Conservation (phyloP, 2,113 vertebrate species). For the Channa maculata region DNA sequence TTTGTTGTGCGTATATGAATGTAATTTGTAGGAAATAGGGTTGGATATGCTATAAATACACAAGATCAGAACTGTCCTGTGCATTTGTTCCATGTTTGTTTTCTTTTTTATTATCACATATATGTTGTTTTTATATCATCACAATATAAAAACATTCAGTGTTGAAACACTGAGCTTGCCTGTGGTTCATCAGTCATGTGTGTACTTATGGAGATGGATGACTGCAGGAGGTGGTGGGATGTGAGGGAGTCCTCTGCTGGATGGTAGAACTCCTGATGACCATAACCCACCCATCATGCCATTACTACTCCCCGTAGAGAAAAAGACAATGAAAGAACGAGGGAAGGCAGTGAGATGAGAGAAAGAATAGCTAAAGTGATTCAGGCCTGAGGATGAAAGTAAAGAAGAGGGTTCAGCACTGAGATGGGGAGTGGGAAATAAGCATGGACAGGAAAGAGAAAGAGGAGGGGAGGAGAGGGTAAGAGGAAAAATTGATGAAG, state of each 20-base stretch:
- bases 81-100: no score
- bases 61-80: no score
- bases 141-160: no score
- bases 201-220: conserved; percentile 78
- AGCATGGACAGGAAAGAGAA: neutral
- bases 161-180: conserved; percentile 48
- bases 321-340: conserved; percentile 15
- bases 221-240: conserved; percentile 66
- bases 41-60: no score
- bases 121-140: no score
- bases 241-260: conserved; percentile 75
- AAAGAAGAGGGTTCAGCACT: conserved; percentile 27
- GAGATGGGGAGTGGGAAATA: conserved; percentile 18
- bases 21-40: no score
- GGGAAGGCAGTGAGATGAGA: conserved; percentile 30
- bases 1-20: no score
- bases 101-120: no score
- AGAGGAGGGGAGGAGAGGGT: neutral
- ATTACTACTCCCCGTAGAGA: conserved; percentile 82
- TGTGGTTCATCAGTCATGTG: conserved; percentile 51
- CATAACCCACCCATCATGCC: conserved; percentile 85
- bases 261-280: conserved; percentile 73
- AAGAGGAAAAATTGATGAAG: neutral
- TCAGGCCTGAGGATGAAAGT: conserved; percentile 38
- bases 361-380: conserved; percentile 47